Base-by-base conservation (phyloP, 2,888 invertebrate genomes). In the Nephrotoma guestfalica region DNA sequence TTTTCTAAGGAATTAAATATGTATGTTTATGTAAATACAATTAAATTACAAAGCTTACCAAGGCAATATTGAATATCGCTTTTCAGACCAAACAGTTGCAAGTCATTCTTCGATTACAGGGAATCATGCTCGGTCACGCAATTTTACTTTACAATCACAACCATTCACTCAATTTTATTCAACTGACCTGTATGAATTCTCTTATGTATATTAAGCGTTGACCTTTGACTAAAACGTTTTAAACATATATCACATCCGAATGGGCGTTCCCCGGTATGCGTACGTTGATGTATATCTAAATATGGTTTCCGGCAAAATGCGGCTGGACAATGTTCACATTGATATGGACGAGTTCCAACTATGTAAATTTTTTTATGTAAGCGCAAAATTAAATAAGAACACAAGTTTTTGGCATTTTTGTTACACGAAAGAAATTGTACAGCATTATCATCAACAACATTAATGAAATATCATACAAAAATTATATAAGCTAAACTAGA, bases 191-290 rank as follows among this genome's bases (percentile, higher is more conserved):
- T 95, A 91, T 96, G 96, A 88, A 95, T 95, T 90, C 96, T 93
- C 91, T 95, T 95, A 93, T 96, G 96, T 89, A 95, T 96, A 92
- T 96, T 96, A 89, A 96, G 93, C 91, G 95, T 96, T 90, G 95
- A 95, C 91, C 96, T 95, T 92, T 96, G 96, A 87, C 95, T 95
- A 92, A 96, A 96, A 90, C 95, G 93, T 92, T 96, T 96, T 90
- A 94, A 93, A 92, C 96, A 96, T 90, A 95, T 93, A 92, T 95
- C 95, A 92, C 96, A 96, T 92, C 95, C 92, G 92, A 93, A 93
- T 87, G 93, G 93, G 87, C 93, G 92, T 92, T 93, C 88, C 83
- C 91, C 92, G 11, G 91, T 92, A 92, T 94, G 94, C 88, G 93
- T 94, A 89, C 94, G 92, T 93, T 93, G 93, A 92, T 94, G 94